Percentiles rank a stretch among this genome's conserved stretches.
Conservation (phyloP, 2,888 invertebrate genomes). For the Agrochola macilenta region DNA sequence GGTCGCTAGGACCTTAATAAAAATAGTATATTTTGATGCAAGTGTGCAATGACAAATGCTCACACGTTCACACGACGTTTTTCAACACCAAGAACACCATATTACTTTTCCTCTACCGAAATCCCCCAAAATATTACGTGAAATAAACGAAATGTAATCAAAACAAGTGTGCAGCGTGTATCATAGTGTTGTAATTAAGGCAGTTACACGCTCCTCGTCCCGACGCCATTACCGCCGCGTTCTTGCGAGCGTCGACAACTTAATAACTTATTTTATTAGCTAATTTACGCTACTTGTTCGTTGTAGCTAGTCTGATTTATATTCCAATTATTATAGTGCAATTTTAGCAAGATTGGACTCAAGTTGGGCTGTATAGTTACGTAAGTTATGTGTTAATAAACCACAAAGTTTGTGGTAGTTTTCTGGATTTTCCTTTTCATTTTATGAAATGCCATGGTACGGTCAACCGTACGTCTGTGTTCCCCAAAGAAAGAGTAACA, state of each 20-base stretch:
- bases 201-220: constrained; percentile 13
- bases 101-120: not conserved
- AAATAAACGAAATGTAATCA: constrained; percentile 26
- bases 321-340: constrained; percentile 42
- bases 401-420: not conserved
- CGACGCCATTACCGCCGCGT: constrained; percentile 30
- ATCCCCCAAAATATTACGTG: not conserved
- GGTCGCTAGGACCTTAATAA: too few species aligned
- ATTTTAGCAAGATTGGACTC: constrained; percentile 21
- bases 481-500: not conserved
- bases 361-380: constrained; percentile 4
- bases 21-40: not conserved
- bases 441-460: not conserved
- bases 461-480: not conserved
- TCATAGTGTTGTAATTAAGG: constrained; percentile 37
- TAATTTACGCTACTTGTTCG: constrained; percentile 49
- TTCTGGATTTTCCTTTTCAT: constrained; percentile 3
- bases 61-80: not conserved
- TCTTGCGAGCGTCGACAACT: constrained; percentile 30
- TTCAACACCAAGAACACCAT: not conserved
- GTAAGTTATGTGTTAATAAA: constrained; percentile 7
- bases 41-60: not conserved
- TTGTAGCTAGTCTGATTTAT: constrained; percentile 40
- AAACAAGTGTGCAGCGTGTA: constrained; percentile 34
- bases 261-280: constrained; percentile 56